A percentile compares a stretch with the other conserved stretches of the same genome.
Conservation (phyloP, 2,113 vertebrate species). For the Sylvietta virens region DNA sequence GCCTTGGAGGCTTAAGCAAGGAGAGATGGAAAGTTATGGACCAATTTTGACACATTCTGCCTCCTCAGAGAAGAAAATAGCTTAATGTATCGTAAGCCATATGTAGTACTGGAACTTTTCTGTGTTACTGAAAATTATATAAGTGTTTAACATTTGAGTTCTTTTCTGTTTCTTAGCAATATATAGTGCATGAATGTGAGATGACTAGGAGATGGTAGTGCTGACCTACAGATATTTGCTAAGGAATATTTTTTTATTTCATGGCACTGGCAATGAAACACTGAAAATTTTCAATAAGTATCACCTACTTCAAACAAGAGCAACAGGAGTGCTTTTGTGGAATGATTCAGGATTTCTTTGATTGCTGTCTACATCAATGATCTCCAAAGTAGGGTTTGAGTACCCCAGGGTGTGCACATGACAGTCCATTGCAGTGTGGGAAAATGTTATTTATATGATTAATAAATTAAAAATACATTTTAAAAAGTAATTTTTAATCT, state of each 20-base stretch:
- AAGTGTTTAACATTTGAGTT: background rate
- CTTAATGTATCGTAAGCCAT: background rate
- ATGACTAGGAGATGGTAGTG: background rate
- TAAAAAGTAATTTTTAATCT: background rate
- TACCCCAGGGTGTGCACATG: accelerated
- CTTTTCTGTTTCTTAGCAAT: background rate
- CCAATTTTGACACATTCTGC: background rate
- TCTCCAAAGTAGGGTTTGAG: background rate
- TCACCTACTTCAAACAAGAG: background rate
- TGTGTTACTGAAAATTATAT: background rate
- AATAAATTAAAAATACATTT: background rate
- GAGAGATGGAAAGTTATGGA: background rate
- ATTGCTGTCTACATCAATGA: background rate
- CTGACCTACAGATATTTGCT: background rate
- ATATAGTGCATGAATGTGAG: background rate
- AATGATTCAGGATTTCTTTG: background rate
- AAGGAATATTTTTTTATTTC: background rate
- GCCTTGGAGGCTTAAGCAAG: background rate
- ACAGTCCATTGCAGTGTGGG: background rate
- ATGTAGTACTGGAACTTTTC: background rate
- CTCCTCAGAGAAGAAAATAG: background rate
- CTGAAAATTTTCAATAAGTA: background rate
- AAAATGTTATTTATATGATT: background rate
- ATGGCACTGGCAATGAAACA: background rate
- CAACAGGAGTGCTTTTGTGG: background rate